Percentiles rank a stretch among this genome's conserved stretches.
phyloP scores from a whole-genome alignment of 2,888 invertebrate genomes.

The Ectemnius cavifrons region DNA sequence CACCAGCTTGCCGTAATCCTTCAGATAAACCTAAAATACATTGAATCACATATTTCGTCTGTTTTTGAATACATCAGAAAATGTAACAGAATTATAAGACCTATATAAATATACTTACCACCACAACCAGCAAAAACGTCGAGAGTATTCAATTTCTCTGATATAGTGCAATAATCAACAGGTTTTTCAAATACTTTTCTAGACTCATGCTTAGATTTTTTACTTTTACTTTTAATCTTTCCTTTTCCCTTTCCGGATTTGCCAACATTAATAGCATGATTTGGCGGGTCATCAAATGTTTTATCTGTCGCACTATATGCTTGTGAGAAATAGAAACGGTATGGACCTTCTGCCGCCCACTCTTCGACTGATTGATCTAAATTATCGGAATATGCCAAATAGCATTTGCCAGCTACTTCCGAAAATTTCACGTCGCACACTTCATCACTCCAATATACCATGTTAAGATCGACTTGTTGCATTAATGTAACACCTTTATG shows the following conservation, averaged over 20 bases:
- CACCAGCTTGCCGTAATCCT: constrained; percentile 84
- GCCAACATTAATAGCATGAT: constrained; percentile 81
- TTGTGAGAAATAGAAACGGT: constrained; percentile 87
- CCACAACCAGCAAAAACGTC: constrained; percentile 94
- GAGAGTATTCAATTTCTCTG: constrained; percentile 82
- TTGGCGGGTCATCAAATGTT: constrained; percentile 82
- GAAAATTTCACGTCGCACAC: constrained; percentile 81
- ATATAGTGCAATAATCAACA: constrained; percentile 73
- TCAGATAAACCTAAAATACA: constrained; percentile 82
- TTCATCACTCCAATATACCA: constrained; percentile 88
- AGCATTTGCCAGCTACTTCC: constrained; percentile 85
- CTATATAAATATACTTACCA: constrained; percentile 75
- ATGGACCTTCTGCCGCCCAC: constrained; percentile 83
- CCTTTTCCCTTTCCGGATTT: constrained; percentile 83
- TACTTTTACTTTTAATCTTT: constrained; percentile 83
- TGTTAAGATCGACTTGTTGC: constrained; percentile 84
- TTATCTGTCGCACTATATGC: constrained; percentile 82
- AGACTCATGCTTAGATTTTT: constrained; percentile 58
- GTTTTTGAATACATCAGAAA: neutral
- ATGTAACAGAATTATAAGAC: neutral
- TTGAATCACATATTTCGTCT: neutral
- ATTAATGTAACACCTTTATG: constrained; percentile 80
- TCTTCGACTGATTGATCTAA: constrained; percentile 79
- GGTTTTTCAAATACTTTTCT: constrained; percentile 56
- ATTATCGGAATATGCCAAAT: constrained; percentile 83